Base-by-base conservation (phyloP, 2,797 vertebrate species). In the Nyctalus aviator region DNA sequence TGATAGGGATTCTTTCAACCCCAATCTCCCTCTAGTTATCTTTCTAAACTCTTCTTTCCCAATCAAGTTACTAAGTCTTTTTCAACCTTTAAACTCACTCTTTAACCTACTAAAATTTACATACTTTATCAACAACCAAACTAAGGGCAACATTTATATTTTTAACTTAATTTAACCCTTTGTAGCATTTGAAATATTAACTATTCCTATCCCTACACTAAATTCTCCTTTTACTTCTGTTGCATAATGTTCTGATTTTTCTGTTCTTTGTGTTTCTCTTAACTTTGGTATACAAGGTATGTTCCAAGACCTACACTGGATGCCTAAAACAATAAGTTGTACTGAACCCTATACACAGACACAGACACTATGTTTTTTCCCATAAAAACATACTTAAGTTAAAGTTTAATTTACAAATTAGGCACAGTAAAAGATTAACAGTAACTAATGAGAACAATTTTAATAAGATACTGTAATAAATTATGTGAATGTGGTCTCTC, bases 161-260 rank as follows among this genome's bases (percentile, higher is more conserved):
- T 78, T 90, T 32, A 75, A 27, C 37, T 95, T 66, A 69, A 2
- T 86, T 76, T 84, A 78, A 48, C 37, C 20, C 25, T 62, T 30
- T 27, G 5, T 30, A 41, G 69, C 57, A 94, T 13, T 53, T 73
- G n/a, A 41, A 76, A 84, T 76, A 88, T 41, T 62, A 81, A 35
- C 8, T 66, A n/a, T 92, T 57, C 55, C 66, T 64, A 37, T 73
- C 64, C 37, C 68, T 41, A 1, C 12, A 30, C 48, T 90, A 92
- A 92, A 41, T 79, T 79, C 8, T 37, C 79, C 44, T 90, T 84
- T 81, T 44, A 93, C 59, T 91, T 94, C 55, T 92, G 30, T 81
- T 48, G 50, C 20, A 84, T 18, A 5, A 30, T 3, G 17, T 69
- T 64, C 46, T 73, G n/a, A 88, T 48, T 84, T 87, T 91, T 35